A percentile compares a stretch with the other conserved stretches of the same genome.
phyloP scores from a whole-genome alignment of 2,888 invertebrate species.

The Malthinus seriepunctatus region DNA sequence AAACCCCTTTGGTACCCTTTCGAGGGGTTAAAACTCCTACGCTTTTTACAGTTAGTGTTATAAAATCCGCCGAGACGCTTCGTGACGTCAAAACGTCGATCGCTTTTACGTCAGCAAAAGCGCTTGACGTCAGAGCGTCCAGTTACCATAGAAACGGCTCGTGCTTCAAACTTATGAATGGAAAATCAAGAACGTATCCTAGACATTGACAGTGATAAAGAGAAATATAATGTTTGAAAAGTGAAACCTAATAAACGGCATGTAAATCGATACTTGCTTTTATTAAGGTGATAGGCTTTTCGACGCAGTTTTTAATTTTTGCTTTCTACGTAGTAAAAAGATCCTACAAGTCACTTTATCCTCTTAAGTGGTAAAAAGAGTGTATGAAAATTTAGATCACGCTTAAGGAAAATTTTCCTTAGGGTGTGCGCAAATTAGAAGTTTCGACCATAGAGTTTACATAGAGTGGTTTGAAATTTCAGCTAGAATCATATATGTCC shows the following conservation, averaged over 20 bases:
- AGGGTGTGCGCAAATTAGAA: too few species aligned
- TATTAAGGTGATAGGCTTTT: background rate
- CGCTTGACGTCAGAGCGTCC: constrained; percentile 41
- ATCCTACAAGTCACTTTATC: too few species aligned
- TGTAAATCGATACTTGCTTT: constrained; percentile 10
- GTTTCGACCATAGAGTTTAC: too few species aligned
- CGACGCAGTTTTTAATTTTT: background rate
- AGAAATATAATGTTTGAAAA: constrained; percentile 34
- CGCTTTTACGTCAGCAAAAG: constrained; percentile 38
- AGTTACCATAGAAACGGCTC: constrained; percentile 35
- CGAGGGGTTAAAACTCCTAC: constrained; percentile 34
- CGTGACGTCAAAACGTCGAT: constrained; percentile 41
- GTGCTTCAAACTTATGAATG: constrained; percentile 37
- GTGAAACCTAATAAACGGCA: constrained; percentile 32
- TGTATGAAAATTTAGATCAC: too few species aligned
- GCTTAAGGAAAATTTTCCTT: too few species aligned
- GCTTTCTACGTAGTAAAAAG: too few species aligned
- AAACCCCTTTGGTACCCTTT: constrained; percentile 28
- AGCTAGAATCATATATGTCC: too few species aligned
- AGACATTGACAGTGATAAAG: constrained; percentile 38
- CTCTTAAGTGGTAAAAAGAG: too few species aligned
- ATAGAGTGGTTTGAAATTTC: too few species aligned
- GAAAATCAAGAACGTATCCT: constrained; percentile 38
- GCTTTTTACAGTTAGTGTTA: constrained; percentile 35
- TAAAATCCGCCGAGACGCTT: constrained; percentile 42